Percentiles rank a stretch among this genome's conserved stretches.
Evolutionary conservation across 2,113 vertebrate genomes (phyloP).

Genomic region (Oreocharis arfaki): DNA sequence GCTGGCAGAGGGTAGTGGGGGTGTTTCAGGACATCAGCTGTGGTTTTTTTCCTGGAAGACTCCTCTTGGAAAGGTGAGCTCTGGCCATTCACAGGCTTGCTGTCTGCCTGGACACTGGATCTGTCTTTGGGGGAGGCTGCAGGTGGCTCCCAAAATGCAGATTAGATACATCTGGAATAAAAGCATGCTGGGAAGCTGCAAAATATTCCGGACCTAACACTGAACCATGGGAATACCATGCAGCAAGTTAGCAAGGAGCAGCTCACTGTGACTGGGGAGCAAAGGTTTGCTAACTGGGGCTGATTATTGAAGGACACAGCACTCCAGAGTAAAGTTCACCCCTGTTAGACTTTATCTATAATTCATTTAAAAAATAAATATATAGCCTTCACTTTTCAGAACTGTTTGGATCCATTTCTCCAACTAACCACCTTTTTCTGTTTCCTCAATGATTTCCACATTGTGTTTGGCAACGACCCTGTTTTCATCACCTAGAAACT

Average conservation of each 20-base stretch:
- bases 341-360: background rate
- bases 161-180: background rate
- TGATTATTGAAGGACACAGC: background rate
- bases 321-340: background rate
- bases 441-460: conserved; percentile 59
- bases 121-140: background rate
- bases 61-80: background rate
- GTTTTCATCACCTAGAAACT: conserved; percentile 45
- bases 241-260: background rate
- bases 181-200: background rate
- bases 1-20: background rate
- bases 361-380: background rate
- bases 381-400: background rate
- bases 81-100: background rate
- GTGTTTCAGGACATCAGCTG: background rate
- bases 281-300: background rate
- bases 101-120: background rate
- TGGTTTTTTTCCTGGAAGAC: no score
- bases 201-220: background rate
- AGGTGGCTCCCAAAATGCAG: background rate
- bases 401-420: background rate
- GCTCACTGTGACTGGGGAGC: background rate
- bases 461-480: conserved; percentile 47
- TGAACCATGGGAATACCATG: background rate
- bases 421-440: conserved; percentile 39